phyloP scores from a whole-genome alignment of 2,113 vertebrate species.

The Nothocercus julius region DNA sequence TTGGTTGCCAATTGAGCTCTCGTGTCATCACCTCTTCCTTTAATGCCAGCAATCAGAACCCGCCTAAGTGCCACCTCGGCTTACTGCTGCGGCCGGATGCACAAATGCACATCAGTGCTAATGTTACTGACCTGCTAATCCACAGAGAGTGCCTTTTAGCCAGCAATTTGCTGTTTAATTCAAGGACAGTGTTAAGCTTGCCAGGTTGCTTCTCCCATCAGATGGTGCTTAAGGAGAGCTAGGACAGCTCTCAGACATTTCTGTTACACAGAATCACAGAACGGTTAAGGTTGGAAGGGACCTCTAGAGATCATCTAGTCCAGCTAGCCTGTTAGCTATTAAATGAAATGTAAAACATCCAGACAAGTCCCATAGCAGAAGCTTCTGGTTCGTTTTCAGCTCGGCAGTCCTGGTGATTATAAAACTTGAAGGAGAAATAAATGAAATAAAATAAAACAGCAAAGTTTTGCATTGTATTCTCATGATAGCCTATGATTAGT shows the following conservation, averaged over 20 bases:
- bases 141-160: neutral
- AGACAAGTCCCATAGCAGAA: rapidly evolving
- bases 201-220: neutral
- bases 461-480: neutral
- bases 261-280: neutral
- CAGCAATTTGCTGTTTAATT: neutral
- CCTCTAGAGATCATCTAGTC: too few species aligned
- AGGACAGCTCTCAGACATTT: neutral
- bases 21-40: neutral
- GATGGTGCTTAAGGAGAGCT: neutral
- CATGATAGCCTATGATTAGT: neutral
- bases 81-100: neutral
- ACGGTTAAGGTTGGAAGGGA: too few species aligned
- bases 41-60: neutral
- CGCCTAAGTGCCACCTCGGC: neutral
- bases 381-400: neutral
- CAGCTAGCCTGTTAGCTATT: neutral
- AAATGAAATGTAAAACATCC: neutral
- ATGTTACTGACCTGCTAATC: neutral
- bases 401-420: neutral
- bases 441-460: neutral
- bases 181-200: neutral
- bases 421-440: neutral
- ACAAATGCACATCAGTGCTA: neutral
- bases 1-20: neutral